A percentile compares a stretch with the other conserved stretches of the same genome.
phyloP scores from a whole-genome alignment of 2,888 invertebrate genomes.

The Timema cristinae region DNA sequence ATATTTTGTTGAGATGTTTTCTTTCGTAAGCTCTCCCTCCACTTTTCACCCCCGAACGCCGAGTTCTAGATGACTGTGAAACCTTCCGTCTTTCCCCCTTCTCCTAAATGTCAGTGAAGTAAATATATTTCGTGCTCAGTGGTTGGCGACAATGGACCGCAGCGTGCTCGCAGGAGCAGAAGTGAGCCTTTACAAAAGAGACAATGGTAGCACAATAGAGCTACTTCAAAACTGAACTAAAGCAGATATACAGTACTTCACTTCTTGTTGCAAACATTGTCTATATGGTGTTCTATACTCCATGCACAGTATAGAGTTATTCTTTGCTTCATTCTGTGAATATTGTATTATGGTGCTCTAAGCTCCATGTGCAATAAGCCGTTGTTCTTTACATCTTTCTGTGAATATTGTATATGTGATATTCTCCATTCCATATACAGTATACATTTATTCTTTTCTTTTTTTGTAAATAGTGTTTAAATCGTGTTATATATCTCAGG shows the following conservation, averaged over 20 bases:
- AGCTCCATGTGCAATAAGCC: too few species aligned
- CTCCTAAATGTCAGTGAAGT: background rate
- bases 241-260: background rate
- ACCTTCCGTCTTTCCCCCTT: background rate
- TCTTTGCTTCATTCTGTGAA: too few species aligned
- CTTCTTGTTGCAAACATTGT: constrained; percentile 12
- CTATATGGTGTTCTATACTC: background rate
- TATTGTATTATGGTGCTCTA: too few species aligned
- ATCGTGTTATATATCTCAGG: too few species aligned
- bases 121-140: constrained; percentile 4
- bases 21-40: background rate
- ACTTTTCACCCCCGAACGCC: background rate
- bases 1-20: too few species aligned
- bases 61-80: background rate
- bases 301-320: too few species aligned
- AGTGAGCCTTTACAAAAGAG: background rate
- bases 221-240: background rate
- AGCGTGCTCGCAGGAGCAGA: background rate
- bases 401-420: too few species aligned
- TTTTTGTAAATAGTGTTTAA: too few species aligned
- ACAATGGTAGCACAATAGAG: constrained; percentile 6
- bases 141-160: background rate
- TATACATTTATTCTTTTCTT: too few species aligned
- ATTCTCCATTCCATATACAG: too few species aligned
- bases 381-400: too few species aligned